phyloP scores from a whole-genome alignment of 35 echinoderm and acorn worm genomes.

The Patiria miniata region DNA sequence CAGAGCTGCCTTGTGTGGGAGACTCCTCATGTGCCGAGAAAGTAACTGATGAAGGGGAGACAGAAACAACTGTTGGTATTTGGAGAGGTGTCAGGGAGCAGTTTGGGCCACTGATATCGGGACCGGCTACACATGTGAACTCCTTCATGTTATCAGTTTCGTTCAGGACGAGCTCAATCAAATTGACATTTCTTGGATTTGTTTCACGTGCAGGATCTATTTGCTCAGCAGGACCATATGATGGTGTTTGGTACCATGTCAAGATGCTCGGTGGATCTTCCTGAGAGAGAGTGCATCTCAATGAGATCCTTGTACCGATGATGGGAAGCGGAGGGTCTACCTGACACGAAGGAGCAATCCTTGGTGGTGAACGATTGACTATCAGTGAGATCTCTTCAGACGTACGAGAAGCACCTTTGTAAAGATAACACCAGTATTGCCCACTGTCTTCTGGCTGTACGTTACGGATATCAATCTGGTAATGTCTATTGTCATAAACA shows the following conservation, averaged over 20 bases:
- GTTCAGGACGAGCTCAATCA: background rate
- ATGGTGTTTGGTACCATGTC: background rate
- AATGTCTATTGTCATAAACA: background rate
- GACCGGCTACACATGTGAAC: slow-evolving; percentile 5
- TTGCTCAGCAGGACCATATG: background rate
- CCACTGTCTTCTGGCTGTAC: background rate
- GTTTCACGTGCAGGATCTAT: background rate
- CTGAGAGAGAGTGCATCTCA: background rate
- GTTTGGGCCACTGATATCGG: background rate
- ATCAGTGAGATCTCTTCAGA: background rate
- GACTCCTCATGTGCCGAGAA: no score
- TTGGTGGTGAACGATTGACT: background rate
- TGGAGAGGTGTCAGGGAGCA: background rate
- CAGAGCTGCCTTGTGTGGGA: no score
- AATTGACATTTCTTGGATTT: background rate
- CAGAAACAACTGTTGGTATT: background rate
- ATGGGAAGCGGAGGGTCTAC: background rate
- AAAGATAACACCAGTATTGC: background rate
- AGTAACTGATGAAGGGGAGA: background rate
- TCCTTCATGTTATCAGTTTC: background rate
- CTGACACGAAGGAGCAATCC: background rate
- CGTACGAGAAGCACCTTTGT: background rate
- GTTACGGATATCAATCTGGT: background rate
- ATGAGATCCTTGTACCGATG: background rate
- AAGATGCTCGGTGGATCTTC: background rate